These are phyloP conservation scores for Lota lota DNA, from an alignment of 2,113 vertebrate species.

Conservation along the genomic window DNA sequence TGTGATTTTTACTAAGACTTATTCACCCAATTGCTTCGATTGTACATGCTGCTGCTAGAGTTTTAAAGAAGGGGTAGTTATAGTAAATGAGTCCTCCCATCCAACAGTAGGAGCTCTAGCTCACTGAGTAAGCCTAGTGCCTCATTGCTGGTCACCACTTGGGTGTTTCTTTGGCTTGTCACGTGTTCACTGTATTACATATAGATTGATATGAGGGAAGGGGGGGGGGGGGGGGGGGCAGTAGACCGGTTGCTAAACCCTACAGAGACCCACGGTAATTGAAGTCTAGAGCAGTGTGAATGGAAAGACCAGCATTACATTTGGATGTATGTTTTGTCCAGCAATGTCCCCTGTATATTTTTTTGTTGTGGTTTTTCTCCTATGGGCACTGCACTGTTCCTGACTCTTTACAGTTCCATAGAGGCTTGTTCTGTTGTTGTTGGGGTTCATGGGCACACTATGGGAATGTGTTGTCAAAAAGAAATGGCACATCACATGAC, in stretches of 20 bases:
- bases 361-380: constrained; percentile 1
- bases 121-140: constrained; percentile 54
- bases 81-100: constrained; percentile 49
- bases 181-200: neutral
- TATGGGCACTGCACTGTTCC: constrained; percentile 44
- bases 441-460: no score
- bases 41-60: constrained; percentile 60
- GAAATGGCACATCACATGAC: no score
- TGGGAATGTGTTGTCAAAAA: no score
- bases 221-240: neutral
- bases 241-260: no score
- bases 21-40: constrained; percentile 42
- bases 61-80: constrained; percentile 38
- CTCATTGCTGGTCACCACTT: constrained; percentile 46
- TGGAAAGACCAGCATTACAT: neutral
- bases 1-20: constrained; percentile 62
- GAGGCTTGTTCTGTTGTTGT: constrained; percentile 11
- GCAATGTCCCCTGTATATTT: constrained; percentile 22
- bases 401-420: constrained; percentile 24
- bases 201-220: neutral
- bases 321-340: constrained; percentile 5
- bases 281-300: neutral
- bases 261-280: no score
- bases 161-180: neutral
- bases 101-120: constrained; percentile 50